phyloP scores from a whole-genome alignment of 2,888 invertebrate genomes.

The Dione vanillae region DNA sequence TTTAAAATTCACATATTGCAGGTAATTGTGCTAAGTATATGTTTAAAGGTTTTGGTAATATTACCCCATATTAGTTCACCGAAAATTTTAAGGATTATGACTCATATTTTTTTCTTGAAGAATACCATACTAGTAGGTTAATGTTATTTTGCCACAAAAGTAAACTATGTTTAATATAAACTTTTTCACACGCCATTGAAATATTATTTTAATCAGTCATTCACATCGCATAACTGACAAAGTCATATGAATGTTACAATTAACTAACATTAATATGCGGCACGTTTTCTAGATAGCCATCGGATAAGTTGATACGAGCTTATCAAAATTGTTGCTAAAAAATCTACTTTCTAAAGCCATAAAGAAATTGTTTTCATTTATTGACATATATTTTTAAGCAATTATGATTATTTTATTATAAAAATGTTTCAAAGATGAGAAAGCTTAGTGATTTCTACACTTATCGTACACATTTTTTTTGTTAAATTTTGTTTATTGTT shows the following conservation, averaged over 20 bases:
- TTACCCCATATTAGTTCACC: neutral
- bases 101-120: neutral
- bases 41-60: conserved; percentile 14
- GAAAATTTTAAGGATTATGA: neutral
- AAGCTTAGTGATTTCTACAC: too few relatives aligned
- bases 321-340: neutral
- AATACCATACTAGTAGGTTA: neutral
- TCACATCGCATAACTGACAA: conserved; percentile 13
- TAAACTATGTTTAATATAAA: too few relatives aligned
- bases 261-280: conserved; percentile 2
- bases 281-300: conserved; percentile 55
- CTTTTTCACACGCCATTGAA: too few relatives aligned
- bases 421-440: too few relatives aligned
- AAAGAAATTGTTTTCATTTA: too few relatives aligned
- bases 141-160: neutral
- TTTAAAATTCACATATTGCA: conserved; percentile 35
- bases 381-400: too few relatives aligned
- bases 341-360: too few relatives aligned
- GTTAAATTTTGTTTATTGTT: too few relatives aligned
- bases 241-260: conserved; percentile 12
- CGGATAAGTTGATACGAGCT: neutral
- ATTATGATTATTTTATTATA: too few relatives aligned
- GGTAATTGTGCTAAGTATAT: neutral
- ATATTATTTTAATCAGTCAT: conserved; percentile 5
- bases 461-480: too few relatives aligned